A percentile compares a stretch with the other conserved stretches of the same genome.
These are phyloP conservation scores for Apostichopus japonicus DNA, from an alignment of 35 echinoderm and acorn worm genomes.

Conservation along the genomic window DNA sequence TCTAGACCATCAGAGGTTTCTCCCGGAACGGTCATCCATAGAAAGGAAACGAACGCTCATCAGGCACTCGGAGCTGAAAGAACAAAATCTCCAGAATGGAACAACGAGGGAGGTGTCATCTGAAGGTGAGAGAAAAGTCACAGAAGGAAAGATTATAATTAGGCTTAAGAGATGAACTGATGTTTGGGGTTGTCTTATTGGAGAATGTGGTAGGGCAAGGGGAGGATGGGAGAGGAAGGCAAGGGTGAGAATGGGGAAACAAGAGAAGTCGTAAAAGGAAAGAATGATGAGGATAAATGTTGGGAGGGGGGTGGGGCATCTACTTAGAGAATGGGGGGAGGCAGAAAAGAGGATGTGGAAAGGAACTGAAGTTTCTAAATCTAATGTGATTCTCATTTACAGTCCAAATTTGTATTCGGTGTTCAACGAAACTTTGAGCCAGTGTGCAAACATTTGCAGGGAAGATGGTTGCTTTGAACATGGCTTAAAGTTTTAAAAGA, in stretches of 20 bases:
- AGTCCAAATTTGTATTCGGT: too few species aligned
- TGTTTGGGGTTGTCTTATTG: not conserved
- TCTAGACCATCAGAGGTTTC: slow-evolving; percentile 45
- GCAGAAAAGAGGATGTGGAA: not conserved
- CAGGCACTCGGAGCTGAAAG: slow-evolving; percentile 65
- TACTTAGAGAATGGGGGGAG: not conserved
- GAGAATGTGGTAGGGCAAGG: not conserved
- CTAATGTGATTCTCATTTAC: not conserved
- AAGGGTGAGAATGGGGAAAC: too few species aligned
- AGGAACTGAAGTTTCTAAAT: not conserved
- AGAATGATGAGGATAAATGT: too few species aligned
- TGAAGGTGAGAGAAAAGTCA: slow-evolving; percentile 67
- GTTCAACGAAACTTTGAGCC: too few species aligned
- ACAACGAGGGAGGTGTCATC: slow-evolving; percentile 69
- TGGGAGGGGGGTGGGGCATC: too few species aligned
- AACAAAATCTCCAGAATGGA: slow-evolving; percentile 63
- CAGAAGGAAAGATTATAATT: not conserved
- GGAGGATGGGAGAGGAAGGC: not conserved
- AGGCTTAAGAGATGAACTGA: not conserved
- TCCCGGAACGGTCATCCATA: slow-evolving; percentile 62
- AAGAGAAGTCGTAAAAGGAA: too few species aligned
- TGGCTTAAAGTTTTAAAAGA: too few species aligned
- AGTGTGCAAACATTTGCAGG: too few species aligned
- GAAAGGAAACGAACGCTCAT: slow-evolving; percentile 78
- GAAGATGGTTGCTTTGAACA: too few species aligned